These are phyloP conservation scores for Cancer borealis DNA, from an alignment of 2,888 invertebrate species.

Conservation along the genomic window DNA sequence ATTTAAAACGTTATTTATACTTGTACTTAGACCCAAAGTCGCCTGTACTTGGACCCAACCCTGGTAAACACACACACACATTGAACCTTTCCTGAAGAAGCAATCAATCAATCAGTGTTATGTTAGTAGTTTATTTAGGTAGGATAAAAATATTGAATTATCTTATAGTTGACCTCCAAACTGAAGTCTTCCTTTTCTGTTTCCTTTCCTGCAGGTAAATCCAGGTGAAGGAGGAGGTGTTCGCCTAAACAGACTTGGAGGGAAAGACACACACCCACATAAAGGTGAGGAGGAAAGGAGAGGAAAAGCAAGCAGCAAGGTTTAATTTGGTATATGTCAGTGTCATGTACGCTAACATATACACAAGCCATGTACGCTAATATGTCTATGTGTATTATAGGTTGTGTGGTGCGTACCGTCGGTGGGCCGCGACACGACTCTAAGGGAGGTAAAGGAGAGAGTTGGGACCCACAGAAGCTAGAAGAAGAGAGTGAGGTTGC, in stretches of 20 bases:
- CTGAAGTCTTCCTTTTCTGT: background rate
- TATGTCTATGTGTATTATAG: conserved; percentile 21
- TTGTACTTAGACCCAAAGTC: too few relatives aligned
- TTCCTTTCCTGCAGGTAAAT: background rate
- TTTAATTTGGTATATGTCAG: background rate
- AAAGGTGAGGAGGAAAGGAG: background rate
- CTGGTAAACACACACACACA: too few relatives aligned
- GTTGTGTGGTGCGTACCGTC: background rate
- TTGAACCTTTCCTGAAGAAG: too few relatives aligned
- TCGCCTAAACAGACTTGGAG: background rate
- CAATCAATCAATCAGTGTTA: too few relatives aligned
- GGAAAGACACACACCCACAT: background rate
- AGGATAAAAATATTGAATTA: background rate
- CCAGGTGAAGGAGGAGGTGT: background rate
- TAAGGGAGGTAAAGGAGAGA: conserved; percentile 56
- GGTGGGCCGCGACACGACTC: conserved; percentile 12
- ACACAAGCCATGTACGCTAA: background rate
- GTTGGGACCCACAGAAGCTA: conserved; percentile 58
- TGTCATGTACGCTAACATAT: background rate
- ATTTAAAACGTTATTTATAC: too few relatives aligned
- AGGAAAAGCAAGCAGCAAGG: background rate
- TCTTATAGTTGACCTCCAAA: background rate
- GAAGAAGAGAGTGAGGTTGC: conserved; percentile 72
- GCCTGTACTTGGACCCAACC: too few relatives aligned
- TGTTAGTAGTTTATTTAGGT: too few relatives aligned